A percentile compares a stretch with the other conserved stretches of the same genome.
phyloP scores from a whole-genome alignment of 1,140 invertebrate species.

The Argopecten irradians region DNA sequence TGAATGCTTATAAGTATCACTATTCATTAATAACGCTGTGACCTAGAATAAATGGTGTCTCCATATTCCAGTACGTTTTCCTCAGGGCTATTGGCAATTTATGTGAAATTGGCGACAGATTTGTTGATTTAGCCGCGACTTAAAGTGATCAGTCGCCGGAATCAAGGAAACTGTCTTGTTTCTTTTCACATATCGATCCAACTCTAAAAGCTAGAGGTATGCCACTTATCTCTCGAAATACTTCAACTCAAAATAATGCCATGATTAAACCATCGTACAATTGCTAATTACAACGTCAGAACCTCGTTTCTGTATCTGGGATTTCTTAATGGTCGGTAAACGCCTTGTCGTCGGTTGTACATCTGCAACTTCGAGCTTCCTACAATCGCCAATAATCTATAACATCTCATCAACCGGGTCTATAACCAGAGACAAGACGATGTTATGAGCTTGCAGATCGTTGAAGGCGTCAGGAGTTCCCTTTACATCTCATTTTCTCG shows the following conservation, averaged over 20 bases:
- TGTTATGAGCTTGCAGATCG: slow-evolving; percentile 8
- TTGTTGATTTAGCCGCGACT: background rate
- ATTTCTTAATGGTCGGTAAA: background rate
- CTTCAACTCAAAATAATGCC: slow-evolving; percentile 21
- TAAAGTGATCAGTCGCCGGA: background rate
- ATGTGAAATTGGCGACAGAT: background rate
- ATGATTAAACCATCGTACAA: background rate
- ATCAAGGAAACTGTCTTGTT: background rate
- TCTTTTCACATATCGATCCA: background rate
- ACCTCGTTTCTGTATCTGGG: background rate
- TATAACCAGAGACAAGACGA: background rate
- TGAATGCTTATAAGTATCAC: too few relatives aligned
- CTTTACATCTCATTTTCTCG: background rate
- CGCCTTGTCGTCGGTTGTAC: background rate
- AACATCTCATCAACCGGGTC: background rate
- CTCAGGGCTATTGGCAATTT: slow-evolving; percentile 7
- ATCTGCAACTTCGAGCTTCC: background rate
- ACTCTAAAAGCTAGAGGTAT: background rate
- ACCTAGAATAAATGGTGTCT: background rate
- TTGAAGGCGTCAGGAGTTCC: background rate
- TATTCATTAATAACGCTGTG: background rate
- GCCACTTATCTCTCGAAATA: slow-evolving; percentile 10
- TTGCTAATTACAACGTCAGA: background rate
- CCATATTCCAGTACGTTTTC: background rate
- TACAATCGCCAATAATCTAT: background rate